Percentiles rank a stretch among this genome's conserved stretches.
These are phyloP conservation scores for Apis mellifera DNA, from an alignment of 1,140 invertebrate genomes.

Conservation along the genomic window DNA sequence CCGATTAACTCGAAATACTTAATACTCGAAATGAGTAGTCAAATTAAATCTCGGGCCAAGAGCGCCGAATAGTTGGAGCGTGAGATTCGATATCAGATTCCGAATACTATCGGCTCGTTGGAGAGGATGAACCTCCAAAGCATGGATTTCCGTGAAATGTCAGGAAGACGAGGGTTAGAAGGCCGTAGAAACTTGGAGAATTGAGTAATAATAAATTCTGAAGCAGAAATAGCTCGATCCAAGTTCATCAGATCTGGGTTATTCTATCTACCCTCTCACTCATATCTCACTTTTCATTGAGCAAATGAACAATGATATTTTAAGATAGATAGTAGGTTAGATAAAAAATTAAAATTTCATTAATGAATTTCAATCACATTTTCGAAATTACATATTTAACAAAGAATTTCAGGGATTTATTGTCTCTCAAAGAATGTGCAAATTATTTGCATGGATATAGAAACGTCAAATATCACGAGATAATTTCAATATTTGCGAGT, in stretches of 20 bases:
- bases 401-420: neutral
- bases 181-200: conserved; percentile 42
- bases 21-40: neutral
- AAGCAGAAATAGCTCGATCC: conserved; percentile 46
- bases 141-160: conserved; percentile 49
- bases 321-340: neutral
- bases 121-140: conserved; percentile 28
- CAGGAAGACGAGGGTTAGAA: conserved; percentile 23
- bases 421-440: neutral
- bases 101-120: conserved; percentile 24
- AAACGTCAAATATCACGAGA: neutral
- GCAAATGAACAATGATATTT: neutral
- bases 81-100: conserved; percentile 37
- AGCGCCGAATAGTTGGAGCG: conserved; percentile 23
- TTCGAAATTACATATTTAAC: neutral
- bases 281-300: neutral
- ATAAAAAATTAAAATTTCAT: neutral
- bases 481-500: conserved; percentile 5
- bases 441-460: neutral
- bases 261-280: neutral
- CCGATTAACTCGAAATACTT: neutral
- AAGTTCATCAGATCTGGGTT: conserved; percentile 56
- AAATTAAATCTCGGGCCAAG: neutral
- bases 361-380: neutral
- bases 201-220: conserved; percentile 51